Base-by-base conservation (phyloP, 2,797 vertebrate species). In the Staurois parvus region DNA sequence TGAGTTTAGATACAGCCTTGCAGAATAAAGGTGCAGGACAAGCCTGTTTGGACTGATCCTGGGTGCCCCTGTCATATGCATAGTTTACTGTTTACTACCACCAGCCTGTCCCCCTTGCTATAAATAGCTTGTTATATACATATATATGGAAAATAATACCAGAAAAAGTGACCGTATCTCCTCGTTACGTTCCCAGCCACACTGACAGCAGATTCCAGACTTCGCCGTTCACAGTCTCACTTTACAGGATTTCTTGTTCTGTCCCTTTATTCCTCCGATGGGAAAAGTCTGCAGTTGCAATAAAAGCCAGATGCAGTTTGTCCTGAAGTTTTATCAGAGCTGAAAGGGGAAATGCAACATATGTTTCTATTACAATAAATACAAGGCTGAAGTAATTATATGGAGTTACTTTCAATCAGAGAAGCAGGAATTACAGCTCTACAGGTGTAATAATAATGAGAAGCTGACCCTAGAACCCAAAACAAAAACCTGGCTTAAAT, bases 151-250 rank as follows among this genome's bases (percentile, higher is more conserved):
- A 91, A 92, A 91, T 77, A 88, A 91, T 87, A 90, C 89, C 88
- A 85, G 89, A 92, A 94, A 90, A 91, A n/a, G 0, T 82, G 91
- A 19, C 37, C 37, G 42, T 37, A 77, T 78, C 76, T 67, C n/a
- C 62, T 62, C 45, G 59, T 67, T 67, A 78, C 59, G 10, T 32
- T 89, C 87, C 69, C 28, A 62, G 87, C 26, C 8, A 34, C 86
- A 82, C 87, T 79, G 88, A 86, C 0, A 1, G 82, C 13, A 0
- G 67, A 24, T 0, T 73, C 21, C 32, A 86, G 52, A 30, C 85
- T 40, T 1, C 86, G 80, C 59, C 37, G 76, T 87, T 89, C 90
- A 89, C 81, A 79, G 21, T 69, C 84, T 78, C 24, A 0, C 28
- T 87, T 90, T 52, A 8, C 4, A 28, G 76, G 75, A 85, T 87